A percentile compares a stretch with the other conserved stretches of the same genome.
phyloP scores from a whole-genome alignment of 2,888 invertebrate genomes.

The Cantharis rufa region DNA sequence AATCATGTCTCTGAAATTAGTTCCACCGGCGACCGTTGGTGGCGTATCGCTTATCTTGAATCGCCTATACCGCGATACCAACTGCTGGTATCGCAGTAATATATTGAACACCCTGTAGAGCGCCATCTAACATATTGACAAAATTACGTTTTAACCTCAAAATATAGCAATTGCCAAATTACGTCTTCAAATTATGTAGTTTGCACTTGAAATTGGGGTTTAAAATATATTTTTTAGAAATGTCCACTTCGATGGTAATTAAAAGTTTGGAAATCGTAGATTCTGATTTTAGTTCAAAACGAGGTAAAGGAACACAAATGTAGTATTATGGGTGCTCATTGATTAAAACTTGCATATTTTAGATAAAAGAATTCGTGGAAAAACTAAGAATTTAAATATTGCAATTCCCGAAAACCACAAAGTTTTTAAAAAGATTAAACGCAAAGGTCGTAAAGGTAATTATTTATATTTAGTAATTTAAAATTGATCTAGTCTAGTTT shows the following conservation, averaged over 20 bases:
- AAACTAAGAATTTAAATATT: slow-evolving; percentile 29
- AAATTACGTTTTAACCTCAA: neutral
- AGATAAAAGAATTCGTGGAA: slow-evolving; percentile 11
- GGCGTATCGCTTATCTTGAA: no score
- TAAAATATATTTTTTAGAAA: slow-evolving; percentile 20
- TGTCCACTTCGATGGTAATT: slow-evolving; percentile 50
- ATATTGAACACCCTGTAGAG: no score
- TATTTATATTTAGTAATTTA: neutral
- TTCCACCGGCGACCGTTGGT: no score
- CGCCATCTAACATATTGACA: neutral
- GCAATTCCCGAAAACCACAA: slow-evolving; percentile 44
- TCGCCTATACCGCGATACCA: no score
- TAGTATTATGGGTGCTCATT: neutral
- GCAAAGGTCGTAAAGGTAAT: slow-evolving; percentile 42
- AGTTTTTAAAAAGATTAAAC: slow-evolving; percentile 36
- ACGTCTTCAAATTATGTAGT: neutral
- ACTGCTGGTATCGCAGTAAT: no score
- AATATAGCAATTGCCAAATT: neutral
- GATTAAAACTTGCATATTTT: slow-evolving; percentile 4
- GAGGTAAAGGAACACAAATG: slow-evolving; percentile 16
- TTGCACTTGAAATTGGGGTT: neutral
- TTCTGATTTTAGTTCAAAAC: slow-evolving; percentile 34
- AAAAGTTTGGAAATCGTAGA: slow-evolving; percentile 50
- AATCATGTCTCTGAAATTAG: no score
- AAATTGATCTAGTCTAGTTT: no score